A percentile compares a stretch with the other conserved stretches of the same genome.
Conservation (phyloP, 2,113 vertebrate species). For the Malurus elegans region DNA sequence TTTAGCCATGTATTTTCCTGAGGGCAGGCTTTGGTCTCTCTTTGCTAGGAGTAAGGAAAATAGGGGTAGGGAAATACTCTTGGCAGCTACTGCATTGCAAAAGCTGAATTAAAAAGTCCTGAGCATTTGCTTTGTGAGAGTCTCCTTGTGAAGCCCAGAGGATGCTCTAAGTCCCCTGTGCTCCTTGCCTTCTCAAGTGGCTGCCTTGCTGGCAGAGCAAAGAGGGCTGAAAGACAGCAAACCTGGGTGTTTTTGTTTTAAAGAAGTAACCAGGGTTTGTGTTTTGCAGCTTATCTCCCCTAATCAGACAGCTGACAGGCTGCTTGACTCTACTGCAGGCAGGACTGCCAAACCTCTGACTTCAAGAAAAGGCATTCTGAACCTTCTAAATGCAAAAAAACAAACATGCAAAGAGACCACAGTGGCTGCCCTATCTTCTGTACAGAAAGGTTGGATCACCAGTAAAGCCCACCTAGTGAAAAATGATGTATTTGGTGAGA, state of each 20-base stretch:
- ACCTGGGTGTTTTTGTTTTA: neutral
- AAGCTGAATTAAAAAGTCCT: neutral
- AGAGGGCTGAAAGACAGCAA: slow-evolving; percentile 20
- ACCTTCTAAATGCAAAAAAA: neutral
- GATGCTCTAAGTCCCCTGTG: neutral
- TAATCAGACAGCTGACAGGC: neutral
- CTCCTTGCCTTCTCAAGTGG: slow-evolving; percentile 1
- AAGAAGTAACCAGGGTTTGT: neutral
- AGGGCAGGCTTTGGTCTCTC: slow-evolving; percentile 34
- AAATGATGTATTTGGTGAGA: neutral
- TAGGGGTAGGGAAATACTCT: neutral
- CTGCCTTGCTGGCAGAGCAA: slow-evolving; percentile 45
- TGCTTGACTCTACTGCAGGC: neutral
- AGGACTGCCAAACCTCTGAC: neutral
- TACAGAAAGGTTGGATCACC: neutral
- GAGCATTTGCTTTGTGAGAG: neutral
- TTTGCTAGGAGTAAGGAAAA: neutral
- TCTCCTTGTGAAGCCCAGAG: neutral
- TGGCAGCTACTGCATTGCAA: neutral
- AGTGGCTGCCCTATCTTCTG: neutral
- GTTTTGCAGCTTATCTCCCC: neutral
- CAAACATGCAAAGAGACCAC: neutral
- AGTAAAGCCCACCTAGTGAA: neutral
- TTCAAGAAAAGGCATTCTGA: neutral
- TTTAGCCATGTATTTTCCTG: neutral